These are phyloP conservation scores for Sminthurinus signatus DNA, from an alignment of 1,140 invertebrate genomes.

Conservation along the genomic window DNA sequence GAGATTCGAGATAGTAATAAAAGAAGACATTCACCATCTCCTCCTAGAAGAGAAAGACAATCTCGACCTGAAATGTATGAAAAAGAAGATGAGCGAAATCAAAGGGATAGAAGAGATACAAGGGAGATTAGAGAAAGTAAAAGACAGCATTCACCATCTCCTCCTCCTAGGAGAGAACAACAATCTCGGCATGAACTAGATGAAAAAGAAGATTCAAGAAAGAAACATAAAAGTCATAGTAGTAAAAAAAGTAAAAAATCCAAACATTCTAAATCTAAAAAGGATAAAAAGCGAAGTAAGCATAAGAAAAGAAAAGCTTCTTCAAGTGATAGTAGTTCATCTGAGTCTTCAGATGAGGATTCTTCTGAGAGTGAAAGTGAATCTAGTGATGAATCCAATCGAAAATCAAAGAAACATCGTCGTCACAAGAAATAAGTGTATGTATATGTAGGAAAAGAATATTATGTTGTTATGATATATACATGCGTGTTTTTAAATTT, in stretches of 20 bases:
- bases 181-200: too few species aligned
- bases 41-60: too few species aligned
- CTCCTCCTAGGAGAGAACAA: too few species aligned
- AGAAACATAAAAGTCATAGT: constrained; percentile 18
- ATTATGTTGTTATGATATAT: too few species aligned
- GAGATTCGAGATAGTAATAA: background rate
- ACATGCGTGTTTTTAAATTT: too few species aligned
- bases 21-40: too few species aligned
- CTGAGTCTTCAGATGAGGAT: background rate
- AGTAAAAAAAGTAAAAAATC: constrained; percentile 20
- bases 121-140: background rate
- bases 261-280: constrained; percentile 18
- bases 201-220: too few species aligned
- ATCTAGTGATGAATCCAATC: constrained; percentile 26
- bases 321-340: constrained; percentile 15
- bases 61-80: too few species aligned
- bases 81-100: background rate
- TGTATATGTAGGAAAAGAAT: too few species aligned
- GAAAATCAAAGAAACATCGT: background rate
- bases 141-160: too few species aligned
- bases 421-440: background rate
- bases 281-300: constrained; percentile 25
- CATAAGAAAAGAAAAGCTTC: background rate
- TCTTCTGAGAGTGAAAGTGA: constrained; percentile 44
- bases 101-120: background rate